These are phyloP conservation scores for Papilio xuthus DNA, from an alignment of 1,140 invertebrate species.

Conservation along the genomic window DNA sequence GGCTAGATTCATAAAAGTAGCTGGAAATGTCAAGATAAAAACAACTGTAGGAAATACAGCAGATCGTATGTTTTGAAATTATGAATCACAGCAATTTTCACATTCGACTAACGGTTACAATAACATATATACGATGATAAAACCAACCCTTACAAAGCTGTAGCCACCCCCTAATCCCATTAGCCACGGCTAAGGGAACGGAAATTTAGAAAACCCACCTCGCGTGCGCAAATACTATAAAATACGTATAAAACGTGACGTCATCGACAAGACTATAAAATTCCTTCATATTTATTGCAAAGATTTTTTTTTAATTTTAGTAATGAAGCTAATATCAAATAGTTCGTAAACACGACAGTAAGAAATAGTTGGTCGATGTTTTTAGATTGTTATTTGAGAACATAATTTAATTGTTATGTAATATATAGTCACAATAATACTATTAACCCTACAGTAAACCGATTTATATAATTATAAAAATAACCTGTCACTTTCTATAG, in stretches of 20 bases:
- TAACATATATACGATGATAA: background rate
- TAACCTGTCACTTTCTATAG: conserved; percentile 27
- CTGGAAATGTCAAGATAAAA: too few species aligned
- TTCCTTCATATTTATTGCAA: background rate
- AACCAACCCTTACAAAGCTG: background rate
- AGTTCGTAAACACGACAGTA: background rate
- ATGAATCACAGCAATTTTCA: background rate
- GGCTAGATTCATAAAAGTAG: background rate
- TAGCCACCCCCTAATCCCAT: conserved; percentile 20
- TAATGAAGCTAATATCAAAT: background rate
- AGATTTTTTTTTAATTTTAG: background rate
- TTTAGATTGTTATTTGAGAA: too few species aligned
- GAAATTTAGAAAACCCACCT: background rate
- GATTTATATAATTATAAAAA: conserved; percentile 22
- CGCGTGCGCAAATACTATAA: background rate
- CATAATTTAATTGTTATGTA: background rate
- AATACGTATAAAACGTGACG: conserved; percentile 4
- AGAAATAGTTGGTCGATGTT: too few species aligned
- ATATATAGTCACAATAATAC: background rate
- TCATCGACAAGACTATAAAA: background rate
- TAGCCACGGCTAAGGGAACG: background rate
- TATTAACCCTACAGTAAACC: background rate
- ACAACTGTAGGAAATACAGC: too few species aligned
- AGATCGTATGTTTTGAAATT: too few species aligned
- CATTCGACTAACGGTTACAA: background rate